Base-by-base conservation (phyloP, 2,113 vertebrate genomes). In the Agapornis roseicollis region DNA sequence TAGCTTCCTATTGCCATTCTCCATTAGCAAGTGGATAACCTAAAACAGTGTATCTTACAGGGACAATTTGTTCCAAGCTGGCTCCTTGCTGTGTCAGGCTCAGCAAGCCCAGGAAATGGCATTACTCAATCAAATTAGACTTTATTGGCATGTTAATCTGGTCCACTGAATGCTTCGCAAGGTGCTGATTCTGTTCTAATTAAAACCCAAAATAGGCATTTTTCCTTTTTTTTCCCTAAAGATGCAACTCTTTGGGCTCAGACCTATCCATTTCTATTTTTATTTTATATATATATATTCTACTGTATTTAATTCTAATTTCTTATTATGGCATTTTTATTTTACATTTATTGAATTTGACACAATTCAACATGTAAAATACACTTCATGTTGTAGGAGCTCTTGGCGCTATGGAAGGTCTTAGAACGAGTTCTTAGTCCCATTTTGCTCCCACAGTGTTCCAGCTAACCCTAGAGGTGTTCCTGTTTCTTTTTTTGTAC, bases 1-100 rank as follows among this genome's bases (percentile, higher is more conserved):
- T 9, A 81, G 44, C 61, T 94, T 88, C 87, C 87, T 90, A 18
- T 71, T 95, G 91, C 85, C 44, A n/a, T 37, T 90, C 61, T 80
- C 68, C 7, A 15, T 91, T 85, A 93, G 72, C 27, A 70, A 79
- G 68, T 79, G 74, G 78, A 85, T 82, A 93, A 78, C 63, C 79
- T 53, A n/a, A n/a, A n/a, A n/a, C n/a, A n/a, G n/a, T n/a, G n/a
- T n/a, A 16, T 76, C 86, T 82, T 82, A 79, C 74, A 96, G 68
- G 80, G 97, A 95, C 82, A 85, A 49, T 93, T 91, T 96, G 80
- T 95, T 94, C 86, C 61, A 76, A 77, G 71, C 70, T 82, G 53
- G 50, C 49, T 94, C 72, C 50, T 76, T 88, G 84, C 88, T 92
- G 89, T 85, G 74, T 96, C 92, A 97, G 86, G 85, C 73, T 70